Conservation (phyloP, 2,113 vertebrate genomes). For the Cephalopholis sonnerati region DNA sequence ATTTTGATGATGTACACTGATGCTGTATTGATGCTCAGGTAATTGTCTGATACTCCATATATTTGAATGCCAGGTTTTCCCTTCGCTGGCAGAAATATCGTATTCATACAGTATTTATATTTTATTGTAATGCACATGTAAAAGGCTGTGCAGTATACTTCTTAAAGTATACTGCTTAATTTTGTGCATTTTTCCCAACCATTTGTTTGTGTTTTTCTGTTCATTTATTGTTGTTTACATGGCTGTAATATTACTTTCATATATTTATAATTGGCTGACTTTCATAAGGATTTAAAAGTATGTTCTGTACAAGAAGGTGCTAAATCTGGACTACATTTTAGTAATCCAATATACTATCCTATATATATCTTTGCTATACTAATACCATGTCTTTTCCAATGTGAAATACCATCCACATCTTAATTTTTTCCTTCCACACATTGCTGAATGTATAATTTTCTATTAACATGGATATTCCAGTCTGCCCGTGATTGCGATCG, state of each 20-base stretch:
- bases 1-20: conserved; percentile 39
- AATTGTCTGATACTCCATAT: neutral
- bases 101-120: neutral
- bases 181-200: neutral
- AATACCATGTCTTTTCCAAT: neutral
- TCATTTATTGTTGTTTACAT: neutral
- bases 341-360: neutral
- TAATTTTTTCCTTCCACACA: neutral
- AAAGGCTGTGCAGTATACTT: neutral
- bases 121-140: neutral
- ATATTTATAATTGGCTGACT: neutral
- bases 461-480: conserved; percentile 19
- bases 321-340: neutral
- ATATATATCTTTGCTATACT: neutral
- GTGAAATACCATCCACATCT: neutral
- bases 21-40: conserved; percentile 19
- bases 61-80: neutral
- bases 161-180: neutral
- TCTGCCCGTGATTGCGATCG: neutral
- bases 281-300: neutral
- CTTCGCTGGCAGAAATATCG: neutral
- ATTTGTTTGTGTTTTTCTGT: neutral
- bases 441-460: conserved; percentile 4
- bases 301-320: neutral
- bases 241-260: neutral